These are phyloP conservation scores for Minunthozetes semirufus DNA, from an alignment of 2,888 invertebrate genomes.

Conservation along the genomic window DNA sequence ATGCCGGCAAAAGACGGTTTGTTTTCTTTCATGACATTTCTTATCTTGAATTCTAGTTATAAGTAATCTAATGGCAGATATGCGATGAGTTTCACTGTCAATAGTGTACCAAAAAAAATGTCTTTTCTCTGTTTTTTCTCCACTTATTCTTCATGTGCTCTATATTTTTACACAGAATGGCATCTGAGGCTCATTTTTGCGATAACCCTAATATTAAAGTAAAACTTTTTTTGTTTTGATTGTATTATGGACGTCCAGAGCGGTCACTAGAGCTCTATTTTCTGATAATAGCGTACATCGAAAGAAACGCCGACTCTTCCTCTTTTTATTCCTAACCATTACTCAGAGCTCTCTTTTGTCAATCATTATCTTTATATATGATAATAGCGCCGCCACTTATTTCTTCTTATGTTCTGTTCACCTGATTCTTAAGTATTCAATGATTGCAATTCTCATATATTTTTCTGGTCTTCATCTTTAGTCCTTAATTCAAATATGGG, in stretches of 20 bases:
- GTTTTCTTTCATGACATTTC: constrained; percentile 1
- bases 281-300: not conserved
- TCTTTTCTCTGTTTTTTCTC: not conserved
- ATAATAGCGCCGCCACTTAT: constrained; percentile 4
- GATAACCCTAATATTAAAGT: not conserved
- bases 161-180: not conserved
- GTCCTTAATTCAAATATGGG: not conserved
- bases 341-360: not conserved
- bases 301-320: not conserved
- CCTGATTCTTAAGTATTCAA: not conserved
- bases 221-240: constrained; percentile 10
- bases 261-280: constrained; percentile 14
- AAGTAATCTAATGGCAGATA: constrained; percentile 3
- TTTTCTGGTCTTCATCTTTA: not conserved
- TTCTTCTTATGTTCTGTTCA: not conserved
- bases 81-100: constrained; percentile 2
- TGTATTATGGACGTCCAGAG: not conserved
- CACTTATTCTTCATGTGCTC: not conserved
- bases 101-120: not conserved
- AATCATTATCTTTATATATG: constrained; percentile 24
- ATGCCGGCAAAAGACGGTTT: not conserved
- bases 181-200: not conserved
- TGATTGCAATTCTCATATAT: not conserved
- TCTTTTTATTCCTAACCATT: not conserved
- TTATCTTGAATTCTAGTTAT: not conserved